A percentile compares a stretch with the other conserved stretches of the same genome.
phyloP scores from a whole-genome alignment of 2,888 invertebrate genomes.

The Punctoribates punctum region DNA sequence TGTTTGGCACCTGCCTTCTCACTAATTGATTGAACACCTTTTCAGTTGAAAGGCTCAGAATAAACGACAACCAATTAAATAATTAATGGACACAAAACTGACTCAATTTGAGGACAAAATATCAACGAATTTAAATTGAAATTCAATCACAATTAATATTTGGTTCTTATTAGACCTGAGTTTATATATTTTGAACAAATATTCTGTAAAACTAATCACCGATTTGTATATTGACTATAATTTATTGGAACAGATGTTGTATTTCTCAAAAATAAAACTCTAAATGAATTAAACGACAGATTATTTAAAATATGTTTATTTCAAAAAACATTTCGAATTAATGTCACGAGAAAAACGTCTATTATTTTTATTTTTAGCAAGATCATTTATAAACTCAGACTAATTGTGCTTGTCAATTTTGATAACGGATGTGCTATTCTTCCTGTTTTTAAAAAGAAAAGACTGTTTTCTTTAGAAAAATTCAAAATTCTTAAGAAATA shows the following conservation, averaged over 20 bases:
- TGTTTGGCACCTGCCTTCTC: slow-evolving; percentile 10
- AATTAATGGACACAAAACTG: neutral
- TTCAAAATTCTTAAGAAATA: too few relatives aligned
- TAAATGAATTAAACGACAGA: neutral
- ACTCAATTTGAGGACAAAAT: neutral
- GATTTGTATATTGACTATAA: neutral
- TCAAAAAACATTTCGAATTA: neutral
- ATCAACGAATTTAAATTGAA: too few relatives aligned
- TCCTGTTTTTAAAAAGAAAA: too few relatives aligned
- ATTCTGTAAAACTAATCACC: neutral
- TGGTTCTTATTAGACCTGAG: neutral
- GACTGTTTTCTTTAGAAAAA: too few relatives aligned
- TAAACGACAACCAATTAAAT: neutral
- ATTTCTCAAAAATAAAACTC: neutral
- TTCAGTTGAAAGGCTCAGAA: neutral
- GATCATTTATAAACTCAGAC: too few relatives aligned
- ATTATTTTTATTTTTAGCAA: too few relatives aligned
- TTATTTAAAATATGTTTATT: neutral
- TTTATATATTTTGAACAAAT: neutral
- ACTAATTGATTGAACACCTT: slow-evolving; percentile 13
- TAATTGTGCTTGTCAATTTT: too few relatives aligned
- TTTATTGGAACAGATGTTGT: neutral
- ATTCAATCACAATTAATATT: neutral
- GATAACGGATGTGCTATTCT: too few relatives aligned
- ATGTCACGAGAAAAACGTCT: neutral